Conservation (phyloP, 2,113 vertebrate species). For the Hyperopisus bebe region DNA sequence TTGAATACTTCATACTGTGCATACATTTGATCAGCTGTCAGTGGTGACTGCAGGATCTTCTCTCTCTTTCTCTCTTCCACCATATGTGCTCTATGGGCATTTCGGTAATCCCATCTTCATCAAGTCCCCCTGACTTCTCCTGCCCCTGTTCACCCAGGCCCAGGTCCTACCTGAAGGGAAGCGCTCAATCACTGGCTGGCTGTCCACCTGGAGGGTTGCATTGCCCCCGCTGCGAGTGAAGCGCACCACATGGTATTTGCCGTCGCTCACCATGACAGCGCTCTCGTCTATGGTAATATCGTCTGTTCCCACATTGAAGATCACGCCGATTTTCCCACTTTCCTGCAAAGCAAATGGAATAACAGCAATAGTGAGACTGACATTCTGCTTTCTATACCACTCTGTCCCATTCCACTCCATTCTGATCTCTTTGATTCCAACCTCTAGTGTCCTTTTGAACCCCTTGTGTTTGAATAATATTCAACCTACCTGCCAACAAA, state of each 20-base stretch:
- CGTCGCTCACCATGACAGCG: constrained; percentile 81
- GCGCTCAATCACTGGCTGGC: constrained; percentile 87
- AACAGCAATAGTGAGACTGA: background rate
- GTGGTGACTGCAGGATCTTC: background rate
- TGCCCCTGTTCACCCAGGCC: background rate
- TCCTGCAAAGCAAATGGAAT: constrained; percentile 57
- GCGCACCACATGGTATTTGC: constrained; percentile 93
- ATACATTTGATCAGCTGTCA: background rate
- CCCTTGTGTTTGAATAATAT: background rate
- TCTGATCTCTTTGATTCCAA: background rate
- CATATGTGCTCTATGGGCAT: constrained; percentile 30
- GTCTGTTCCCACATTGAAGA: constrained; percentile 93
- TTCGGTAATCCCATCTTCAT: background rate
- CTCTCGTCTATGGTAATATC: constrained; percentile 90
- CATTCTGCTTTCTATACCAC: background rate
- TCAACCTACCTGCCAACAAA: background rate
- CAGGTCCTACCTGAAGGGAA: constrained; percentile 79
- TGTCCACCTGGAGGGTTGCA: constrained; percentile 93
- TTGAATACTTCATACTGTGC: background rate
- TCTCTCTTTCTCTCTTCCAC: background rate
- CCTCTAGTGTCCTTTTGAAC: background rate
- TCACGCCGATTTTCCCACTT: constrained; percentile 83
- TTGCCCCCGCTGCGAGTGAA: constrained; percentile 94
- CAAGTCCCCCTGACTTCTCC: background rate
- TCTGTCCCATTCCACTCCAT: background rate